Conservation (phyloP, 2,113 vertebrate species). For the Thamnophis sirtalis region DNA sequence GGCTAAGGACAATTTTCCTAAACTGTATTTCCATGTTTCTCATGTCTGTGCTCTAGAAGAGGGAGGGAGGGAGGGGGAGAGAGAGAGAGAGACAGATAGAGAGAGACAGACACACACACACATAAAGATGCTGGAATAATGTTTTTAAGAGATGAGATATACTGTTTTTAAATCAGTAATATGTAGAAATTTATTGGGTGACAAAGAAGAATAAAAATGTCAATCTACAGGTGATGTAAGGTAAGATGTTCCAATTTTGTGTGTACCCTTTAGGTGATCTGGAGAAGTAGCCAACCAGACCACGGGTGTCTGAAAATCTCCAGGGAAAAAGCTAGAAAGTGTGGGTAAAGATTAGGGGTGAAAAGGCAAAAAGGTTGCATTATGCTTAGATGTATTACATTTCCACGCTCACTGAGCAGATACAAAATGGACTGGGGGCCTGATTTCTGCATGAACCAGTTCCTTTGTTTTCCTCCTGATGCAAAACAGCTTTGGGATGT, state of each 20-base stretch:
- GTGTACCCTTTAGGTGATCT: not conserved
- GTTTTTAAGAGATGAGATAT: not conserved
- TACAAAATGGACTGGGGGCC: not conserved
- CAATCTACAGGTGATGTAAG: not conserved
- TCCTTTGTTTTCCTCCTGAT: not conserved
- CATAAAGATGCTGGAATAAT: not conserved
- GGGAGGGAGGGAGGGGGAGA: not conserved
- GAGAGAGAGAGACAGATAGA: not conserved
- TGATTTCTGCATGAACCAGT: not conserved
- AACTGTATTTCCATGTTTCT: constrained; percentile 4
- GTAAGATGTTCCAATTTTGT: not conserved
- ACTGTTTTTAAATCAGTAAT: constrained; percentile 3
- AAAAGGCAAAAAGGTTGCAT: not conserved
- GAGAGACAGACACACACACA: too few relatives aligned
- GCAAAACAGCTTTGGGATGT: not conserved
- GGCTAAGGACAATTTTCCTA: not conserved
- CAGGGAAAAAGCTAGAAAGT: too few relatives aligned
- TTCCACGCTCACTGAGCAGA: not conserved
- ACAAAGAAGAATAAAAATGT: not conserved
- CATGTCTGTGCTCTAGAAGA: not conserved
- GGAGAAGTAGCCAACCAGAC: not conserved
- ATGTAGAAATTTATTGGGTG: not conserved
- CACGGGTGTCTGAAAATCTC: not conserved
- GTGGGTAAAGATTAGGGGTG: not conserved
- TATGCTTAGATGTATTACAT: not conserved